These are phyloP conservation scores for Saccopteryx leptura DNA, from an alignment of 2,113 vertebrate genomes.

Conservation along the genomic window DNA sequence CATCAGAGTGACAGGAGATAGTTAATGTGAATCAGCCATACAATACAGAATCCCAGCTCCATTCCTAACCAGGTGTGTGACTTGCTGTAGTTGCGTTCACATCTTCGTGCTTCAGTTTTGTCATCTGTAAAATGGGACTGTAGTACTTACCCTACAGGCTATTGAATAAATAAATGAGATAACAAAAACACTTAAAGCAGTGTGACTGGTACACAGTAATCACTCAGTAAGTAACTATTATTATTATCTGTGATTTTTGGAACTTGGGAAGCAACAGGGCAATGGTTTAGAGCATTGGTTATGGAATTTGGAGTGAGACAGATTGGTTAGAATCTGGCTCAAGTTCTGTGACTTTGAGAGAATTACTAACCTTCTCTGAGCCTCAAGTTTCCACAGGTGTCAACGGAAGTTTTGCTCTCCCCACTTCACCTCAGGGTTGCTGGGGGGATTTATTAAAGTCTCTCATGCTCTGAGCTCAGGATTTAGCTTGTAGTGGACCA, in stretches of 20 bases:
- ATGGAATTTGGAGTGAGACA: background rate
- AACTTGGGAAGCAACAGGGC: background rate
- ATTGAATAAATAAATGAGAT: background rate
- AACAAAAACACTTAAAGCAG: background rate
- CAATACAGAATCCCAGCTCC: background rate
- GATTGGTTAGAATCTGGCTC: conserved; percentile 10
- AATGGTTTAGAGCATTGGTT: no score
- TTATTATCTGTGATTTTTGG: background rate
- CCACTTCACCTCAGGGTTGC: background rate
- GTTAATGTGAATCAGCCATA: background rate
- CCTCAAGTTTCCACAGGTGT: conserved; percentile 51
- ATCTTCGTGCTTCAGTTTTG: background rate
- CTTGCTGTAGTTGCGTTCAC: background rate
- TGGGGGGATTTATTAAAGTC: conserved; percentile 3
- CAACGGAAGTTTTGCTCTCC: background rate
- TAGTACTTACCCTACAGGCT: background rate
- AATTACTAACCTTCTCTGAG: background rate
- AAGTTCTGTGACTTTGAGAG: background rate
- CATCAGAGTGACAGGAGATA: background rate
- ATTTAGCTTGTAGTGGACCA: background rate
- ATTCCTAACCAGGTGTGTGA: background rate
- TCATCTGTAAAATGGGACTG: background rate
- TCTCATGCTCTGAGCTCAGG: background rate
- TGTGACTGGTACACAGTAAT: background rate
- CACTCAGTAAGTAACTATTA: background rate